phyloP scores from a whole-genome alignment of 2,113 vertebrate genomes.

The Charadrius vociferus region DNA sequence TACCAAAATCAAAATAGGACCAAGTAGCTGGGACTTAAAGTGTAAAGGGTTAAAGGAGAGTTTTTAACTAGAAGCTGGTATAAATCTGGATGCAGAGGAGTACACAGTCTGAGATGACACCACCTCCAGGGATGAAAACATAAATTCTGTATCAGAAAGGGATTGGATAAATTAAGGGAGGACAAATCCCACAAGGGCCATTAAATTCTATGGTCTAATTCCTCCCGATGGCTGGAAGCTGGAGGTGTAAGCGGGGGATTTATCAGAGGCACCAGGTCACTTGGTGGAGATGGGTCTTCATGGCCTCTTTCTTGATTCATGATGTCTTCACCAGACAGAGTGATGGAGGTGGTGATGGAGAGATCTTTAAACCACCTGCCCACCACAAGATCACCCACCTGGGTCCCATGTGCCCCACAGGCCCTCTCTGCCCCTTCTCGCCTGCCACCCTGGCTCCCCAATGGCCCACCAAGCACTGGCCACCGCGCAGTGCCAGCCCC shows the following conservation, averaged over 20 bases:
- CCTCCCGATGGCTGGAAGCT: background rate
- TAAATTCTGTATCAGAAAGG: constrained; percentile 20
- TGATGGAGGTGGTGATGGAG: background rate
- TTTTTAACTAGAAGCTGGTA: background rate
- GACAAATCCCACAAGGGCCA: background rate
- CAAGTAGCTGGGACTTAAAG: background rate
- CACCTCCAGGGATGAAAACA: background rate
- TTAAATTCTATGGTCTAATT: constrained; percentile 1
- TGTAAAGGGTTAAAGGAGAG: background rate
- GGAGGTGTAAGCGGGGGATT: background rate
- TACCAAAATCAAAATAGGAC: background rate
- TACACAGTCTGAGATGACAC: background rate
- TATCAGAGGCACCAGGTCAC: background rate
- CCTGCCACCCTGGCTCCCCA: background rate
- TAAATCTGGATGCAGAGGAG: constrained; percentile 25
- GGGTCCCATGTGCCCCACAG: background rate
- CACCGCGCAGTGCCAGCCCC: background rate
- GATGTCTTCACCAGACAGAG: background rate
- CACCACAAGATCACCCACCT: accelerated
- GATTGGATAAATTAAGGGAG: constrained; percentile 5
- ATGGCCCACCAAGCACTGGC: background rate
- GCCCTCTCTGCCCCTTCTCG: background rate
- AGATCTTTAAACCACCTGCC: background rate
- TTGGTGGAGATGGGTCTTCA: background rate
- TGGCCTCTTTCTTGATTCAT: background rate